Evolutionary conservation across 2,888 invertebrate species (phyloP).

Genomic region (Volucella bombylans): DNA sequence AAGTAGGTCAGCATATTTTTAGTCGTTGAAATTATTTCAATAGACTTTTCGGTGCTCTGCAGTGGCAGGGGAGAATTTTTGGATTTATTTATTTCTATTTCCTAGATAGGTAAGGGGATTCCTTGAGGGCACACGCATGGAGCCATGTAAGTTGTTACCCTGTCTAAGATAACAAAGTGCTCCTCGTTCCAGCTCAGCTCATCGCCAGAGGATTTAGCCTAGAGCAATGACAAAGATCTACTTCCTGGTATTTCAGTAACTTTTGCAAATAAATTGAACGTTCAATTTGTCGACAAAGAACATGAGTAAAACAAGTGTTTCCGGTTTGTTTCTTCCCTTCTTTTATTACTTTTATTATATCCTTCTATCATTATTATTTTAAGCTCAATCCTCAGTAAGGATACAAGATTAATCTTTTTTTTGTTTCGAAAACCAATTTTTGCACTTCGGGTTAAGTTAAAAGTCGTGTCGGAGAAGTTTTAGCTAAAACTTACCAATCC

Average conservation of each 20-base stretch:
- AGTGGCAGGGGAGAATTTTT: neutral
- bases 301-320: constrained; percentile 24
- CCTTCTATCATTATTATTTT: too few relatives aligned
- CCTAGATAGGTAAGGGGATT: neutral
- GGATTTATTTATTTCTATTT: constrained; percentile 2
- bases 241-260: neutral
- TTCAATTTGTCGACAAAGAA: constrained; percentile 59
- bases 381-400: constrained; percentile 50
- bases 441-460: constrained; percentile 62
- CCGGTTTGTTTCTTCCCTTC: neutral
- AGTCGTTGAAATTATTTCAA: constrained; percentile 14
- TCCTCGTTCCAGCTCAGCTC: too few relatives aligned
- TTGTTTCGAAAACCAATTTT: constrained; percentile 58
- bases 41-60: neutral
- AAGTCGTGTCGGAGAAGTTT: constrained; percentile 41
- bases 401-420: constrained; percentile 17
- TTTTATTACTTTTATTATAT: too few relatives aligned
- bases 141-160: too few relatives aligned
- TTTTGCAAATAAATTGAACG: constrained; percentile 29
- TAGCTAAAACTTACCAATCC: too few relatives aligned
- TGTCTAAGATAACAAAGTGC: too few relatives aligned
- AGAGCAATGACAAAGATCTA: neutral
- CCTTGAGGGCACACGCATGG: too few relatives aligned
- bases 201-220: too few relatives aligned
- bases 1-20: constrained; percentile 28